Evolutionary conservation across 2,797 vertebrate species (phyloP), one percentile per base, ranked within the genome.

Genomic region (Hyperoplus immaculatus): DNA sequence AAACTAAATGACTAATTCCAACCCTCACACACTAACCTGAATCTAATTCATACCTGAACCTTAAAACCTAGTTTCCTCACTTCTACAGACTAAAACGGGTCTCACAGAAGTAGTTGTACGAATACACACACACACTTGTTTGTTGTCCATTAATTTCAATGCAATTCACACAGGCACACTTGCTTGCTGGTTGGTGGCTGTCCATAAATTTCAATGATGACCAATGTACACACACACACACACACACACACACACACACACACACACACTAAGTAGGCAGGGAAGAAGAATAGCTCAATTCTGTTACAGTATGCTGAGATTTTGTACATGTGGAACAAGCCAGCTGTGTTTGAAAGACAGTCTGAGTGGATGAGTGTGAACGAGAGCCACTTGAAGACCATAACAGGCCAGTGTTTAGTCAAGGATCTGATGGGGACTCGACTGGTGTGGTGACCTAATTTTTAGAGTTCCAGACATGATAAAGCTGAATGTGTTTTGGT

Each of bases 281-380:
- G 77, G 50, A 41, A 78, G 86, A 90, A 89, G 84, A 93, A 93
- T 81, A 57, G 82, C 71, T 65, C 5, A 2, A 81, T 91, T 89
- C 72, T 88, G 62, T 51, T 71, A 78, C 72, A 87, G 78, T 69
- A 11, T 43, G 64, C 64, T 3, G 69, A 78, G 56, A 55, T 61
- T 46, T 58, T 67, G 39, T 59, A 42, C 39, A 46, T 1, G 42
- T 73, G 72, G 78, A 86, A 91, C 85, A 92, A 84, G 90, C 60
- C 84, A 78, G 88, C 84, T 88, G 79, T 88, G 79, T 88, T 41
- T 67, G 72, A 18, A n/a, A 2, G 69, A 39, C 18, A 47, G 77
- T 54, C 62, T 46, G 41, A 51, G 69, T 38, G 69, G 12, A 36
- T 72, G 39, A 50, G 78, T 8, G 54, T 46, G 63, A 71, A 41